Evolutionary conservation across 2,113 vertebrate genomes (phyloP), one percentile per base, ranked within the genome.

Genomic region (Ictalurus furcatus): DNA sequence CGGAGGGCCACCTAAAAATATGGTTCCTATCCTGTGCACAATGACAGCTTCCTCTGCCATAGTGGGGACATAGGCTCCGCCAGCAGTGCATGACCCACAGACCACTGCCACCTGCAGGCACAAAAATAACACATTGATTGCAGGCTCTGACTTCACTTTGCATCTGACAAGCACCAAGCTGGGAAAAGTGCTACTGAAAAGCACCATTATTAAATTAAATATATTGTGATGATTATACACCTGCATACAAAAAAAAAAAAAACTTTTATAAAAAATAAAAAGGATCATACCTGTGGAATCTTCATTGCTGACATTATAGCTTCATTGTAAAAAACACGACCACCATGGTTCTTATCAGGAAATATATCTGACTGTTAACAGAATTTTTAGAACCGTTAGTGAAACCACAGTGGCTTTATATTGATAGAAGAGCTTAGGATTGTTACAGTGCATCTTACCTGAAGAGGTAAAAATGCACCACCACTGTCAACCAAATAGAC

Each of bases 1-100:
- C 0, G 97, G 96, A 0, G 97, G 97, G 6, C 97, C 97, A 1
- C 93, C 97, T n/a, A 98, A 94, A 92, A 97, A 98, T 58, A 98
- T 92, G 0, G 95, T 97, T n/a, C 97, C 96, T 23, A 96, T 97
- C n/a, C 91, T 91, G 82, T 97, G 95, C 58, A 97, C 93, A 85
- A 97, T 98, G 84, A 97, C 95, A 0, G 94, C 6, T 90, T 97
- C 97, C 73, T 98, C 96, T 0, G 96, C 94, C 96, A 97, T 97
- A 4, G 96, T 97, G 56, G 97, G 97, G 58, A 97, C 87, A 1
- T 97, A 97, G 73, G 97, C 97, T 61, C 96, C 97, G 1, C 97
- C 97, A 0, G 97, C 97, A 0, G 96, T 96, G 52, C 96, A 97
- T 14, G 97, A 97, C 21, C 97, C 97, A 63, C 97, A 98, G 69